Percentiles rank a stretch among this genome's conserved stretches.
phyloP scores from a whole-genome alignment of 2,888 invertebrate genomes.

The Ptilodon capucinus region DNA sequence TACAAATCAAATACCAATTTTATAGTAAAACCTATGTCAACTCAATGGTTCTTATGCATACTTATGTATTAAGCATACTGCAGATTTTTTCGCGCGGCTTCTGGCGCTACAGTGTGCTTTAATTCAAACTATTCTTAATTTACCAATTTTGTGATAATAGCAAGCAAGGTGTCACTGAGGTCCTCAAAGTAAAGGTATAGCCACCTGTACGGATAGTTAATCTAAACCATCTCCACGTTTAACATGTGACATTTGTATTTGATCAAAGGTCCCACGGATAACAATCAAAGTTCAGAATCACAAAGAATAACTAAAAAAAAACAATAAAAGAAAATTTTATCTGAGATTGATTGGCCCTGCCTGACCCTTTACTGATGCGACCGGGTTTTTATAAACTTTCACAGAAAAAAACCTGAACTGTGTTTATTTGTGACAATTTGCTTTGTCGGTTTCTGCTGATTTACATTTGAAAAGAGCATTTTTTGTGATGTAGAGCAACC shows the following conservation, averaged over 20 bases:
- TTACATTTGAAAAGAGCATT: conserved; percentile 76
- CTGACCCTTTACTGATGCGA: conserved; percentile 76
- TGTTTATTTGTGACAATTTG: conserved; percentile 83
- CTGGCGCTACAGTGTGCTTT: too few species aligned
- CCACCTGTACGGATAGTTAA: conserved; percentile 11
- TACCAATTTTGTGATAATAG: too few species aligned
- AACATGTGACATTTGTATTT: conserved; percentile 55
- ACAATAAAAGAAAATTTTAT: conserved; percentile 72
- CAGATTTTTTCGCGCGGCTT: too few species aligned
- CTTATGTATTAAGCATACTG: too few species aligned
- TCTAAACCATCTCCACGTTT: conserved; percentile 15
- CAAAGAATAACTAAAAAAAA: conserved; percentile 54
- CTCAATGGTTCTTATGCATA: too few species aligned
- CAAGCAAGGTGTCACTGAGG: neutral
- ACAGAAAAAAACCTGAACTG: conserved; percentile 75
- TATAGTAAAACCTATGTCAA: too few species aligned
- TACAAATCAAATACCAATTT: too few species aligned
- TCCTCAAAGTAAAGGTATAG: neutral
- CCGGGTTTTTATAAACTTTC: conserved; percentile 70
- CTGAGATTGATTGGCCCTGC: conserved; percentile 79
- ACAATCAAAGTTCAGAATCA: conserved; percentile 66
- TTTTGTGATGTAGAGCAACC: conserved; percentile 71
- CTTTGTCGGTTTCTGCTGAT: conserved; percentile 80
- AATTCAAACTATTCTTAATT: too few species aligned
- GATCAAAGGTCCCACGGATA: conserved; percentile 64